Conservation (phyloP, 2,797 vertebrate species). For the Acrossocheilus wenchowensis region DNA sequence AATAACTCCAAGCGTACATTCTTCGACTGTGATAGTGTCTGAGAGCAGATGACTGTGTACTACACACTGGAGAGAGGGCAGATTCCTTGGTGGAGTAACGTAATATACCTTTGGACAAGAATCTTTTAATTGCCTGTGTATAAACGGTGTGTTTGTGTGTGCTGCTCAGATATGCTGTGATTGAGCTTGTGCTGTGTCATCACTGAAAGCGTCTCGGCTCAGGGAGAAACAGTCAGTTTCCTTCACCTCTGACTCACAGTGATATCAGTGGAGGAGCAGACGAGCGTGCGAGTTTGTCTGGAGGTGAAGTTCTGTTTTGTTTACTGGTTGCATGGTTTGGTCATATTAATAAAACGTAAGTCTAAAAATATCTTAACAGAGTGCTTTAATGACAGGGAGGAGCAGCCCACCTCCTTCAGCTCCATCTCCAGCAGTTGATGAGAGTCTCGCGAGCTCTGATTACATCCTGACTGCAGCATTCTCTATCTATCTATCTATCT, state of each 20-base stretch:
- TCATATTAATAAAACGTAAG: constrained; percentile 21
- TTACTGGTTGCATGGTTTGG: constrained; percentile 62
- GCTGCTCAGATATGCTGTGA: neutral
- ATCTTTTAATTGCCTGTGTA: constrained; percentile 34
- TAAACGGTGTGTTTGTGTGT: constrained; percentile 47
- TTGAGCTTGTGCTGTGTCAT: constrained; percentile 13
- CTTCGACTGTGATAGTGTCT: constrained; percentile 21
- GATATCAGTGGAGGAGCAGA: neutral
- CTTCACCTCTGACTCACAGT: constrained; percentile 28
- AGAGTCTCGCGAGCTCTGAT: neutral
- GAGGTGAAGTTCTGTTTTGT: constrained; percentile 58
- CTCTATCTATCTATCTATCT: neutral
- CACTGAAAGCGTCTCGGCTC: neutral
- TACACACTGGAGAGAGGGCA: constrained; percentile 31
- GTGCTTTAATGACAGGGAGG: constrained; percentile 20
- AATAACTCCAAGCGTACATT: constrained; percentile 2
- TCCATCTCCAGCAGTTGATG: neutral
- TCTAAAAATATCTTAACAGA: constrained; percentile 41
- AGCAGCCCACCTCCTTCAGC: neutral
- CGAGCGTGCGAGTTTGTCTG: constrained; percentile 57
- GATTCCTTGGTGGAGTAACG: constrained; percentile 43
- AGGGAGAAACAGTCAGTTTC: neutral
- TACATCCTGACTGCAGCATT: constrained; percentile 10
- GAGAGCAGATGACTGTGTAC: neutral
- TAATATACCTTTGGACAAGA: constrained; percentile 49